These are phyloP conservation scores for Perithous albicinctus DNA, from an alignment of 2,888 invertebrate species.

Conservation along the genomic window DNA sequence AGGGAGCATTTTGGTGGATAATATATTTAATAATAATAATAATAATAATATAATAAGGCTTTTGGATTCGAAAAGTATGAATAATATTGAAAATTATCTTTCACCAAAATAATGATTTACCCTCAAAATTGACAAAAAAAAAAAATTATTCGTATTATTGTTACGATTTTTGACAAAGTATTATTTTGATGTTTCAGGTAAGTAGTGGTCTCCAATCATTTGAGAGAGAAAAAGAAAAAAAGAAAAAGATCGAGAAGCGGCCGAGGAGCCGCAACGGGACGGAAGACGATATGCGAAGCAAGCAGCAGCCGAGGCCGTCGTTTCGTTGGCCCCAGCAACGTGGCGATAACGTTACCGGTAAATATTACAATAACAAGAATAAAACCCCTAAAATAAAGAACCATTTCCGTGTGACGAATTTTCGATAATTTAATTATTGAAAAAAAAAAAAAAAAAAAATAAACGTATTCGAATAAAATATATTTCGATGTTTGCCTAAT, in stretches of 20 bases:
- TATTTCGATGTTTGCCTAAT: too few species aligned
- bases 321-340: constrained; percentile 89
- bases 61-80: too few species aligned
- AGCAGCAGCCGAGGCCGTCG: constrained; percentile 90
- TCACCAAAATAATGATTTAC: too few species aligned
- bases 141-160: background rate
- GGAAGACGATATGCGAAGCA: constrained; percentile 88
- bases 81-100: too few species aligned
- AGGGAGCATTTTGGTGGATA: background rate
- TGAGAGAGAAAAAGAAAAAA: constrained; percentile 73
- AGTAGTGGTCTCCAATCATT: constrained; percentile 84
- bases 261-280: constrained; percentile 83
- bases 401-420: too few species aligned
- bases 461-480: too few species aligned
- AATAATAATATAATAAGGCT: too few species aligned
- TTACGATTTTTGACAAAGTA: background rate
- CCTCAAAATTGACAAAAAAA: background rate
- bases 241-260: constrained; percentile 79
- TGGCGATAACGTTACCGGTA: constrained; percentile 87
- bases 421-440: too few species aligned
- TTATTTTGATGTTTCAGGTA: constrained; percentile 78
- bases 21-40: too few species aligned
- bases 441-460: too few species aligned
- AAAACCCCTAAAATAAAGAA: constrained; percentile 29
- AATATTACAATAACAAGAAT: constrained; percentile 79